A percentile compares a stretch with the other conserved stretches of the same genome.
Evolutionary conservation across 2,888 invertebrate species (phyloP).

Genomic region (Parthenolecanium corni): DNA sequence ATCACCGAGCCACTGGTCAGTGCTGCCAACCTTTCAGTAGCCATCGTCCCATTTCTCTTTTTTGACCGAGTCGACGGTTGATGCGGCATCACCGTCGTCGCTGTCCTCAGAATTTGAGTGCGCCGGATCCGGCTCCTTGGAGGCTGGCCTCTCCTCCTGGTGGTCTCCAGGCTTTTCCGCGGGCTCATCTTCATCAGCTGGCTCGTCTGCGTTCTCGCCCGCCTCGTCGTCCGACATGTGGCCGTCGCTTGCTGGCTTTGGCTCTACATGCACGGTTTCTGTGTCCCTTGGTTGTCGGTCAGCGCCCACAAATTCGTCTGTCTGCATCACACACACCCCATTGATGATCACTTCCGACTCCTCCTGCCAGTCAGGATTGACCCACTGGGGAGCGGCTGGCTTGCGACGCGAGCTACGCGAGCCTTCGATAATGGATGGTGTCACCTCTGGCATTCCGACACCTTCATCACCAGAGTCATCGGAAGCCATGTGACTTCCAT

Average conservation of each 20-base stretch:
- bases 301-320: conserved; percentile 46
- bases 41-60: conserved; percentile 12
- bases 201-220: conserved; percentile 27
- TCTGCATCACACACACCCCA: conserved; percentile 84
- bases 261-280: conserved; percentile 65
- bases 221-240: conserved; percentile 14
- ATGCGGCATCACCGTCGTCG: conserved; percentile 14
- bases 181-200: conserved; percentile 30
- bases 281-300: conserved; percentile 38
- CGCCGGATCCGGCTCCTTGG: background rate
- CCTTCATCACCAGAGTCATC: conserved; percentile 34
- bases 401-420: conserved; percentile 58
- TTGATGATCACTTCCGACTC: conserved; percentile 74
- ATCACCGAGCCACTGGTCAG: background rate
- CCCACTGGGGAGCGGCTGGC: conserved; percentile 95
- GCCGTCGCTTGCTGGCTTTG: conserved; percentile 50
- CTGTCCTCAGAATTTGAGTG: conserved; percentile 15
- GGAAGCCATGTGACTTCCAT: conserved; percentile 42
- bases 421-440: conserved; percentile 29
- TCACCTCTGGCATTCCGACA: conserved; percentile 34
- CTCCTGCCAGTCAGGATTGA: conserved; percentile 86
- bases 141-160: background rate
- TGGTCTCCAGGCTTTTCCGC: background rate
- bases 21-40: background rate
- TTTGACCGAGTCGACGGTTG: background rate